phyloP scores from a whole-genome alignment of 2,888 invertebrate genomes.

The Chirona hameri region DNA sequence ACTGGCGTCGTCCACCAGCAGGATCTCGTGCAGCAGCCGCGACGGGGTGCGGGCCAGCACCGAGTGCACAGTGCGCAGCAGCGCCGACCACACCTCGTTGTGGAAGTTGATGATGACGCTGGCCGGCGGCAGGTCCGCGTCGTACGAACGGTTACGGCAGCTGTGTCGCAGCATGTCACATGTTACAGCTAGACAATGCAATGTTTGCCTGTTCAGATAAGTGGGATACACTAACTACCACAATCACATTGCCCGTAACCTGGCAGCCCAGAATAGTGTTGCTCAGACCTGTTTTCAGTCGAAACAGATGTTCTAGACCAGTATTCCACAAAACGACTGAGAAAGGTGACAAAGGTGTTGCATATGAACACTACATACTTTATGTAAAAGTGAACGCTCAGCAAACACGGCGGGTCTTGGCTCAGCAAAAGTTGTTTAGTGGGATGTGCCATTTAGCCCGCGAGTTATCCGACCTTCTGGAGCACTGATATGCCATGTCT shows the following conservation, averaged over 20 bases:
- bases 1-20: conserved; percentile 29
- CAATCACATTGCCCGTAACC: neutral
- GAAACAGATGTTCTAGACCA: neutral
- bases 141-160: neutral
- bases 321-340: neutral
- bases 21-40: conserved; percentile 3
- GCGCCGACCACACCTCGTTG: conserved; percentile 31
- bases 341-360: no score
- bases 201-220: neutral
- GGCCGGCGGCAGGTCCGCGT: neutral
- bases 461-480: neutral
- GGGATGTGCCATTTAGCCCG: no score
- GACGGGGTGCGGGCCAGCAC: conserved; percentile 23
- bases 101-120: conserved; percentile 23
- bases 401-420: no score
- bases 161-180: neutral
- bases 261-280: no score
- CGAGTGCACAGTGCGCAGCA: conserved; percentile 13
- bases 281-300: no score
- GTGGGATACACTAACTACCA: neutral
- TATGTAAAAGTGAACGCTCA: no score
- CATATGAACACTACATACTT: no score
- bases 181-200: neutral
- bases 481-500: neutral
- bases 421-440: no score